Evolutionary conservation across 2,888 invertebrate species (phyloP), one percentile per base, ranked within the genome.

Genomic region (Thymelicus lineola): DNA sequence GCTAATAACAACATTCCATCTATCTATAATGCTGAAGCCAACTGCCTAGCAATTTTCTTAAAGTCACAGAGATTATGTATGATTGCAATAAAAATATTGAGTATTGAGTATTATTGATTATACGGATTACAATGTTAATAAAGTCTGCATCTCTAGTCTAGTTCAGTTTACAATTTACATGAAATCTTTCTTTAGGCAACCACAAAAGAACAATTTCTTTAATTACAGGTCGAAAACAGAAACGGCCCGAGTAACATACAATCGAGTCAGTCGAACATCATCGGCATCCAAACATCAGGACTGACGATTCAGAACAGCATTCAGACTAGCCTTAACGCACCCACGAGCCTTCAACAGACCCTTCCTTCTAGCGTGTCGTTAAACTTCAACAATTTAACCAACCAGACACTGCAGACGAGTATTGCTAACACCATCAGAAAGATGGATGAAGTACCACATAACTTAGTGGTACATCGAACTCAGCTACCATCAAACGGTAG

Each of bases 371-470:
- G 83, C 71, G 88, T 90, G 74, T 85, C 91, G 0, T 82, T 91
- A 6, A 90, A 85, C 72, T 70, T 91, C 10, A 90, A 86, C 78
- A 85, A 75, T 62, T 73, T 87, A 50, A 83, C 74, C 66, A 77
- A 77, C 10, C 82, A 83, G 36, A 80, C 70, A 46, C 60, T 82
- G 10, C 90, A 89, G 66, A 87, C 86, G 0, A 89, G 83, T 68
- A 85, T 87, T 55, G 83, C 87, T 0, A 91, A 88, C 73, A 82
- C 80, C 0, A 86, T 90, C 2, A 80, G 89, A 1, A 86, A 65
- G 0, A 90, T 81, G 20, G 82, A 88, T 70, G 91, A 92, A 7
- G 75, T 86, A 1, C 89, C 92, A 0, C 93, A 92, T 76, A 92
- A 93, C 59, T 71, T 93, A 6, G 89, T 93, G 0, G 79, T 93